phyloP scores from a whole-genome alignment of 2,113 vertebrate species.

The Pica pica region DNA sequence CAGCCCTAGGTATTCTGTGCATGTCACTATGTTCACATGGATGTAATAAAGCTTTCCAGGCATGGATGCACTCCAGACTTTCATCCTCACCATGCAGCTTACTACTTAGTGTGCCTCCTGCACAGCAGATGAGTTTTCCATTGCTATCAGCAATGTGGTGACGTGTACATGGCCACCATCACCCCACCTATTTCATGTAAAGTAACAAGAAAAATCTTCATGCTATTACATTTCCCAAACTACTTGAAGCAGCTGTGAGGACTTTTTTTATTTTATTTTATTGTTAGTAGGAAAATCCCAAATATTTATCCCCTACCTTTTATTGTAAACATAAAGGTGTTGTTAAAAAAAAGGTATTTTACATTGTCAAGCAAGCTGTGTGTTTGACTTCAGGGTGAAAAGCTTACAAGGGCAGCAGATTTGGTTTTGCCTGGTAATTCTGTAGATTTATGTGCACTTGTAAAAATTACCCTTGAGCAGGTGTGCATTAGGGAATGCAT shows the following conservation, averaged over 20 bases:
- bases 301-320: neutral
- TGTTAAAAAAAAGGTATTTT: neutral
- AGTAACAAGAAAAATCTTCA: neutral
- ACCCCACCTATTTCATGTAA: neutral
- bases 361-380: neutral
- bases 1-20: neutral
- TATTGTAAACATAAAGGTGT: neutral
- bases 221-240: neutral
- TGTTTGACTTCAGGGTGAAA: neutral
- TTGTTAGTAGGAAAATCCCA: neutral
- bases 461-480: neutral
- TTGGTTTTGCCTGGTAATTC: neutral
- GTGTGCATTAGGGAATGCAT: neutral
- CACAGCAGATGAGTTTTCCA: neutral
- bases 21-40: neutral
- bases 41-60: neutral
- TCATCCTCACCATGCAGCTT: neutral
- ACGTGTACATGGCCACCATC: fast-evolving
- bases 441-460: neutral
- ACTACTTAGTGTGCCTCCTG: neutral
- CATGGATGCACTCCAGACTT: neutral
- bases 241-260: neutral
- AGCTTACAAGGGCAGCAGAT: neutral
- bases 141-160: neutral
- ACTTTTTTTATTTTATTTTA: neutral